Evolutionary conservation across 92 coral and sea anemone species (phyloP), one percentile per base, ranked within the genome.

Genomic region (Heliopora coerulea): DNA sequence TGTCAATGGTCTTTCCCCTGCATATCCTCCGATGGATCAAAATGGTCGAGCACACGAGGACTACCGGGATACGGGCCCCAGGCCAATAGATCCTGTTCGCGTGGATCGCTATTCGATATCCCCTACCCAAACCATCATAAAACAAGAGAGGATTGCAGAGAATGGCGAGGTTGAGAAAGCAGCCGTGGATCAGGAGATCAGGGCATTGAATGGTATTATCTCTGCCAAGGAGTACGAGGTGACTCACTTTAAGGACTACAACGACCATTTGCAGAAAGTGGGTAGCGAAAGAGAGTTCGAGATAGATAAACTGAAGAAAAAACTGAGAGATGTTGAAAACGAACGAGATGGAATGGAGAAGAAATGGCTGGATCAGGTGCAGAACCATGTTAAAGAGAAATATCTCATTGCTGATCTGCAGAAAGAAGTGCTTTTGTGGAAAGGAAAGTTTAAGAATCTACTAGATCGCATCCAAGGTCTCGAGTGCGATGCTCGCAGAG

Each of bases 291-390:
- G 77, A 12, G 77, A 70, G 50, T 70, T 3, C 35, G 77, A 70
- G 52, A 33, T 70, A 3, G 77, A 70, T 41, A 70, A 70, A 15
- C 27, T 70, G 63, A 70, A 52, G 57, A 70, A 31, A 21, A 29
- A 41, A 29, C 77, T 70, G 0, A 46, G 77, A 26, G 77, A 70
- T 21, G 77, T 54, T 21, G 77, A 70, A 54, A 58, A 70, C 21
- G 77, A 70, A 34, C 77, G 77, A 15, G 77, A 70, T 27, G 63
- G 63, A 3, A 70, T 70, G 77, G 77, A 70, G 49, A 70, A 70
- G 63, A 70, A 70, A 54, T 70, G 77, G 77, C 30, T 70, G 0
- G 77, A 70, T 50, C 77, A 70, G 31, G 77, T 70, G 21, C 77
- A 70, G 29, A 70, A 21, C 54, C 77, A 70, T 35, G 77, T 70